phyloP scores from a whole-genome alignment of 2,888 invertebrate genomes.

The Diogma glabrata region DNA sequence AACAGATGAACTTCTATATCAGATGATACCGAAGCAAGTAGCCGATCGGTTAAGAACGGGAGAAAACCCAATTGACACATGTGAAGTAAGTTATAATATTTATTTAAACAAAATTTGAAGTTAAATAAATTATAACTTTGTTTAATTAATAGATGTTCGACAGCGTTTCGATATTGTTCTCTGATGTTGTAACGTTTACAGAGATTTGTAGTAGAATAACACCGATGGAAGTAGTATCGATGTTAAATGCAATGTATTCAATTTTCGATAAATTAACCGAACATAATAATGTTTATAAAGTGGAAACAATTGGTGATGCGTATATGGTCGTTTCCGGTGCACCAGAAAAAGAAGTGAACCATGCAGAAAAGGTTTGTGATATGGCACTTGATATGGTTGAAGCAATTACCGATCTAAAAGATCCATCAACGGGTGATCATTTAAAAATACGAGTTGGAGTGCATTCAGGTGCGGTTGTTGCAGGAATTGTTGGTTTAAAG shows the following conservation, averaged over 20 bases:
- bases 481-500: slow-evolving; percentile 87
- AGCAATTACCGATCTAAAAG: slow-evolving; percentile 80
- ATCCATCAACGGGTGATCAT: slow-evolving; percentile 83
- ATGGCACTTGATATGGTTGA: slow-evolving; percentile 97
- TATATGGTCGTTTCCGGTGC: slow-evolving; percentile 98
- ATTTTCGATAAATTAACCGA: slow-evolving; percentile 91
- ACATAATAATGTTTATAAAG: slow-evolving; percentile 89
- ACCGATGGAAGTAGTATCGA: slow-evolving; percentile 95
- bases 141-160: slow-evolving; percentile 81
- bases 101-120: not conserved
- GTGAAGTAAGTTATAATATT: slow-evolving; percentile 70
- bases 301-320: slow-evolving; percentile 96
- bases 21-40: slow-evolving; percentile 98
- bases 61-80: slow-evolving; percentile 92
- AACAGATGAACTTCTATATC: slow-evolving; percentile 90
- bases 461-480: slow-evolving; percentile 85
- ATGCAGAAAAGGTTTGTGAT: slow-evolving; percentile 84
- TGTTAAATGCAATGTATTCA: slow-evolving; percentile 97
- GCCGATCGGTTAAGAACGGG: slow-evolving; percentile 87
- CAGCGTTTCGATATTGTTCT: slow-evolving; percentile 90
- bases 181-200: slow-evolving; percentile 95
- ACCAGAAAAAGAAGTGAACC: slow-evolving; percentile 78
- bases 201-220: slow-evolving; percentile 92
- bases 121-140: too few species aligned
- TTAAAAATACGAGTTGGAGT: slow-evolving; percentile 75